These are phyloP conservation scores for Limnephilus rhombicus DNA, from an alignment of 2,888 invertebrate genomes.

Conservation along the genomic window DNA sequence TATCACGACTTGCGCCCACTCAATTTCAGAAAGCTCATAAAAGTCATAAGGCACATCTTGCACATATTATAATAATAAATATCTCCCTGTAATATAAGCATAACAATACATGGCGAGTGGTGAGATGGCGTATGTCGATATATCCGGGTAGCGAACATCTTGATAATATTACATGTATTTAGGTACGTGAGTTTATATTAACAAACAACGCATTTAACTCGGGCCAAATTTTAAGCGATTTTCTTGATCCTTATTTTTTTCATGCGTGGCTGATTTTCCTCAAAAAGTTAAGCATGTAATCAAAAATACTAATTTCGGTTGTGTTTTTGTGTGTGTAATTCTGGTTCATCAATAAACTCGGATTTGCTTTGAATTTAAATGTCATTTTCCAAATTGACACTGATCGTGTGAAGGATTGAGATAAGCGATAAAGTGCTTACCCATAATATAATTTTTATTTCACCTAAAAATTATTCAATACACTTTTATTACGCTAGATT, in stretches of 20 bases:
- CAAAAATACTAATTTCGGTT: neutral
- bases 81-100: neutral
- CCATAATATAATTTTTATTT: too few relatives aligned
- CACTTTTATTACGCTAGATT: too few relatives aligned
- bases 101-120: neutral
- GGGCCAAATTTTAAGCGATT: neutral
- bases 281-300: neutral
- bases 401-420: too few relatives aligned
- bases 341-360: too few relatives aligned
- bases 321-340: too few relatives aligned
- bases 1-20: constrained; percentile 35
- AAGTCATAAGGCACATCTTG: constrained; percentile 15
- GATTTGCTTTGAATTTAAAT: too few relatives aligned
- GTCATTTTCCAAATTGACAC: too few relatives aligned
- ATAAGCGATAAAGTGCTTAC: too few relatives aligned
- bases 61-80: neutral
- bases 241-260: neutral
- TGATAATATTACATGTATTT: neutral
- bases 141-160: neutral
- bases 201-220: neutral
- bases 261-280: neutral
- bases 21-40: constrained; percentile 20
- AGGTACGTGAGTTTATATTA: neutral
- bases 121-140: neutral
- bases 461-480: too few relatives aligned